phyloP scores from a whole-genome alignment of 2,888 invertebrate genomes.

The Altica lythri region DNA sequence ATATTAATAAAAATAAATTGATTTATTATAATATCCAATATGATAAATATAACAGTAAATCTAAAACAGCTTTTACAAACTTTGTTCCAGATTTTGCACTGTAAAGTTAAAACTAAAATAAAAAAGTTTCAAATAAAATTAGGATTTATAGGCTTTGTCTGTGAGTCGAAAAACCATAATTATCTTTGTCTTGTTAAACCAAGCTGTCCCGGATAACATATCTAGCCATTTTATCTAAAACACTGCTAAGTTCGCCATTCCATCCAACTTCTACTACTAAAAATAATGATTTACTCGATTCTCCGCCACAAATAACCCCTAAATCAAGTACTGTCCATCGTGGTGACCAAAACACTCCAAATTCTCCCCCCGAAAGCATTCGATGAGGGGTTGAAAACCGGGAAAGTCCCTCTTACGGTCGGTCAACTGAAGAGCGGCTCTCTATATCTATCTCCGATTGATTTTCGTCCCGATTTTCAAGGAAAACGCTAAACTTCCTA shows the following conservation, averaged over 20 bases:
- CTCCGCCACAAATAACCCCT: slow-evolving; percentile 9
- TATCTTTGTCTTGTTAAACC: no score
- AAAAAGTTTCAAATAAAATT: no score
- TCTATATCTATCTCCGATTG: slow-evolving; percentile 29
- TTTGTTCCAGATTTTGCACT: no score
- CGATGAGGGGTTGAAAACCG: no score
- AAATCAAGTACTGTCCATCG: slow-evolving; percentile 9
- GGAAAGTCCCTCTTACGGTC: no score
- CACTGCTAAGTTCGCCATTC: slow-evolving; percentile 8
- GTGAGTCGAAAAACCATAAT: no score
- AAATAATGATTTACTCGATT: slow-evolving; percentile 14
- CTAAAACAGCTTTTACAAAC: no score
- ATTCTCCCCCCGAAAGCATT: slow-evolving; percentile 1
- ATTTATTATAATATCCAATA: no score
- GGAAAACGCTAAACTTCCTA: slow-evolving; percentile 4
- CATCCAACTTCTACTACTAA: slow-evolving; percentile 1
- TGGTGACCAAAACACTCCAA: slow-evolving; percentile 10
- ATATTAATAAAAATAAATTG: no score
- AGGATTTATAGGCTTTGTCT: no score
- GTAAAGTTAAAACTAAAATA: no score
- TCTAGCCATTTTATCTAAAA: slow-evolving; percentile 7
- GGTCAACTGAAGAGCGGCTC: slow-evolving; percentile 20
- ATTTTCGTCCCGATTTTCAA: slow-evolving; percentile 25
- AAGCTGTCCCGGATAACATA: background rate
- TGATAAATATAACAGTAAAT: no score